Evolutionary conservation across 2,888 invertebrate species (phyloP).

Genomic region (Tholera decimalis): DNA sequence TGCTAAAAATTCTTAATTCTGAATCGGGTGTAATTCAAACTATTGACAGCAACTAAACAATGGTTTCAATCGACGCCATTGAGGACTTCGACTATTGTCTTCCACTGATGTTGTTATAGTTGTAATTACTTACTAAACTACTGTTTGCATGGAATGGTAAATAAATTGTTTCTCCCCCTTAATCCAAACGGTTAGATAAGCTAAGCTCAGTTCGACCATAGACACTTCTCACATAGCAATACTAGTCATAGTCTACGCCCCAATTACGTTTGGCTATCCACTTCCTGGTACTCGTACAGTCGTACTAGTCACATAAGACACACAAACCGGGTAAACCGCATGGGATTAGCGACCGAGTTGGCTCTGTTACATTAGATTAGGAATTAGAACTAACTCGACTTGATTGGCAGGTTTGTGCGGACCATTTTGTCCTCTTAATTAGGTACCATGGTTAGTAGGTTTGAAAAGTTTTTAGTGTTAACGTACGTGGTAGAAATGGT

Average conservation of each 20-base stretch:
- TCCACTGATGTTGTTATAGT: too few relatives aligned
- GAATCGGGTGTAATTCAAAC: too few relatives aligned
- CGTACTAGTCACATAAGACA: conserved; percentile 30
- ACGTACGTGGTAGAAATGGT: neutral
- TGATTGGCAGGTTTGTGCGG: conserved; percentile 1
- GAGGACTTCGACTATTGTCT: too few relatives aligned
- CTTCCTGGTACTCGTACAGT: too few relatives aligned
- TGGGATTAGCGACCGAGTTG: conserved; percentile 48
- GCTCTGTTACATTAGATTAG: conserved; percentile 36
- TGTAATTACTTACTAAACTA: too few relatives aligned
- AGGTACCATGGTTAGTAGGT: conserved; percentile 13
- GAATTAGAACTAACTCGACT: conserved; percentile 24
- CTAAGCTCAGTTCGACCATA: neutral
- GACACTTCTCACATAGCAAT: conserved; percentile 14
- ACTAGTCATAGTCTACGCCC: conserved; percentile 5
- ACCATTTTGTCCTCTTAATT: conserved; percentile 30
- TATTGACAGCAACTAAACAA: too few relatives aligned
- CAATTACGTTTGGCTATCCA: conserved; percentile 20
- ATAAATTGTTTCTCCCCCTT: too few relatives aligned
- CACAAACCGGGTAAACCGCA: conserved; percentile 28
- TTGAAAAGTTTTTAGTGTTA: conserved; percentile 12
- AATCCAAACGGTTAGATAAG: neutral
- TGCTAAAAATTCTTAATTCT: too few relatives aligned
- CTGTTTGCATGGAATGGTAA: too few relatives aligned
- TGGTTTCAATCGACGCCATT: too few relatives aligned